Conservation (phyloP, 2,797 vertebrate species). For the Sebastes steindachneri region DNA sequence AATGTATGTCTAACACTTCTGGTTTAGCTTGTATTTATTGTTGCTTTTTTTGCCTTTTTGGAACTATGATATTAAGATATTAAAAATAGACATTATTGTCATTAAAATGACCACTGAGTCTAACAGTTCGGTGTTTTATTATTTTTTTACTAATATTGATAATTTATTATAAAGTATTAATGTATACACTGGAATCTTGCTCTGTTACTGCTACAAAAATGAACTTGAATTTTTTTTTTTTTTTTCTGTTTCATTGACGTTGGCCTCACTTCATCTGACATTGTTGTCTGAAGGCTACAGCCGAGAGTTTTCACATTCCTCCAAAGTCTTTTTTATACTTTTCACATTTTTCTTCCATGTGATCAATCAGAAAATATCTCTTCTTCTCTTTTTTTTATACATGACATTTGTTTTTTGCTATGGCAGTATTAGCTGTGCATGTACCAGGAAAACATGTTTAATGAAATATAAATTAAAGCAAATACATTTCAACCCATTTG, state of each 20-base stretch:
- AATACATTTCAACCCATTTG: background rate
- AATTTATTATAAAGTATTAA: conserved; percentile 45
- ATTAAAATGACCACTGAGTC: conserved; percentile 4
- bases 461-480: conserved; percentile 1
- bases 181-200: background rate
- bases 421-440: background rate
- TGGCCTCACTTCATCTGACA: background rate
- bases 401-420: background rate
- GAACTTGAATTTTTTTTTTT: background rate
- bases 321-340: background rate
- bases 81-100: background rate
- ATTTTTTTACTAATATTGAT: conserved; percentile 1
- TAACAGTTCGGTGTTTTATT: background rate
- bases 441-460: background rate
- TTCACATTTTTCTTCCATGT: conserved; percentile 23
- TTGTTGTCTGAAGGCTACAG: background rate
- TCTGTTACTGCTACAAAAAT: conserved; percentile 1
- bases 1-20: background rate
- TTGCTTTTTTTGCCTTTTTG: background rate
- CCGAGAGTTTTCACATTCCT: conserved; percentile 14
- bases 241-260: background rate
- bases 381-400: background rate
- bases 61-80: background rate
- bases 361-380: background rate
- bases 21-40: conserved; percentile 43